Base-by-base conservation (phyloP, 2,113 vertebrate species). In the Leucoraja erinaceus region DNA sequence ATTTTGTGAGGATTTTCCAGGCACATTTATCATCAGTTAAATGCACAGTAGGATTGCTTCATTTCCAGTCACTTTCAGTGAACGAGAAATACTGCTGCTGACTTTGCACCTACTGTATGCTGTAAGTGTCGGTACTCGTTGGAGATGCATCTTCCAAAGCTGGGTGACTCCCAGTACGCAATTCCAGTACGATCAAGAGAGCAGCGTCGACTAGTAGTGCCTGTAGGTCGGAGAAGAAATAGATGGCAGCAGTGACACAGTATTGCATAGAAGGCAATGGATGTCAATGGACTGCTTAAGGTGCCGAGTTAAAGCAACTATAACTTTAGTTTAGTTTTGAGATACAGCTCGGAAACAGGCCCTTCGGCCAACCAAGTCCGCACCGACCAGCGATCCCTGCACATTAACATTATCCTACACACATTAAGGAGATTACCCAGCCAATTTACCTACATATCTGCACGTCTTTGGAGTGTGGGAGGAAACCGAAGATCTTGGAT, bases 91-190 rank as follows among this genome's bases (percentile, higher is more conserved):
- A 97, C 95, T 96, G 96, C 97, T 98, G 98, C 97, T 98, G 98
- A 97, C 97, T 97, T 98, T 98, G 98, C 98, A 99, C 99, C 98
- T 99, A 99, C 99, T 99, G 98, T 98, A 98, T 98, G 98, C 98
- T 99, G 99, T 98, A 99, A 98, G 98, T 98, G 98, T 98, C 98
- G 98, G 98, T 99, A 99, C 97, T 99, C 99, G 96, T 99, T 98
- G 96, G 98, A 98, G 97, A 98, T 99, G 97, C 99, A 99, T 98
- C 99, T 97, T 96, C 98, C 99, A 96, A 99, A 99, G 97, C 99
- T 99, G 93, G 98, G 99, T 95, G 97, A 97, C 96, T 99, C 99
- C 99, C 99, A 99, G 96, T 98, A 98, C 97, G 99, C 99, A 96
- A 98, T 97, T 95, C 99, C 99, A 72, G 98, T 98, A 96, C 98